Percentiles rank a stretch among this genome's conserved stretches.
Evolutionary conservation across 2,888 invertebrate species (phyloP).

Genomic region (Boloria euphrosyne): DNA sequence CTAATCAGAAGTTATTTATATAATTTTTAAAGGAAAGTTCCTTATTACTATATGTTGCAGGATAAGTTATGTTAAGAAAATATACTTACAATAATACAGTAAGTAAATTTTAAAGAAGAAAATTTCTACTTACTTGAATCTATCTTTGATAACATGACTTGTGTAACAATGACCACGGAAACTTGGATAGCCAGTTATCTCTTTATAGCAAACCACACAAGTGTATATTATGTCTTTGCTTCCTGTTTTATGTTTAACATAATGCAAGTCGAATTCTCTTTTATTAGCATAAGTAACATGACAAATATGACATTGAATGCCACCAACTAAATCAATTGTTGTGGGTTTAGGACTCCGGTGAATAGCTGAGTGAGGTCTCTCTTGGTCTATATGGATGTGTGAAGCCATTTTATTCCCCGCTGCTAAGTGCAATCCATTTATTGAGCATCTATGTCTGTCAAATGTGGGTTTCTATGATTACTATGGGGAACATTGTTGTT

Average conservation of each 20-base stretch:
- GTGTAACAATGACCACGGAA: conserved; percentile 84
- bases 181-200: conserved; percentile 78
- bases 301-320: conserved; percentile 83
- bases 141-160: conserved; percentile 79
- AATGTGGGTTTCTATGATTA: conserved; percentile 56
- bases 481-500: conserved; percentile 65
- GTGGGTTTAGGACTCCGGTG: conserved; percentile 55
- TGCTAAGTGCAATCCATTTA: conserved; percentile 72
- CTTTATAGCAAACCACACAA: conserved; percentile 81
- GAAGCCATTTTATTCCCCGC: conserved; percentile 56
- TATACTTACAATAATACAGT: too few species aligned
- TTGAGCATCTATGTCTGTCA: conserved; percentile 57
- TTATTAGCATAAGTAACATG: conserved; percentile 74
- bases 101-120: too few species aligned
- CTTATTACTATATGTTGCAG: too few species aligned
- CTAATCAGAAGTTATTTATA: too few species aligned
- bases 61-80: too few species aligned
- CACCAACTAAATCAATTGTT: conserved; percentile 72
- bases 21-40: too few species aligned
- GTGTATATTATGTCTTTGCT: conserved; percentile 71
- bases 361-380: conserved; percentile 41
- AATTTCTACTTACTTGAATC: conserved; percentile 72
- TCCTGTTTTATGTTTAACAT: conserved; percentile 61
- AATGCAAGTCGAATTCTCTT: conserved; percentile 80
- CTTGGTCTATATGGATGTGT: conserved; percentile 40